These are phyloP conservation scores for Drosophila fulvimacula DNA, from an alignment of 2,888 invertebrate genomes.

Conservation along the genomic window DNA sequence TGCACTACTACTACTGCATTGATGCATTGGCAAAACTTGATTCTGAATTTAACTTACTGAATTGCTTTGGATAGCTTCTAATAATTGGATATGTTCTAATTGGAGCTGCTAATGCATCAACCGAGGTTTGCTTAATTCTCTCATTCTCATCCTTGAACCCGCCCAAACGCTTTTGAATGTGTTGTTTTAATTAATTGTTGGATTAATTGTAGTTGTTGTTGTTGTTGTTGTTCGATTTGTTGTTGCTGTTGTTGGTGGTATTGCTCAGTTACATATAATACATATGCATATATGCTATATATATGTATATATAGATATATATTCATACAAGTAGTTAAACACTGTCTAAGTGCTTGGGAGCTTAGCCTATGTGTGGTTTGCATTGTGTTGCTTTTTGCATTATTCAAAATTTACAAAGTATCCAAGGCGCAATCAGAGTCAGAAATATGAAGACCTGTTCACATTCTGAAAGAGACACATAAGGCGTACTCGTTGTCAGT, in stretches of 20 bases:
- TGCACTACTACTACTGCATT: background rate
- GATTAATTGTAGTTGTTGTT: slow-evolving; percentile 44
- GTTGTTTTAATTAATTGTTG: slow-evolving; percentile 39
- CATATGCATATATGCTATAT: slow-evolving; percentile 25
- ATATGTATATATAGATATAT: slow-evolving; percentile 19
- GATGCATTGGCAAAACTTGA: background rate
- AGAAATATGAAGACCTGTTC: slow-evolving; percentile 83
- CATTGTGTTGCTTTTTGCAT: slow-evolving; percentile 34
- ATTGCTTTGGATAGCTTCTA: background rate
- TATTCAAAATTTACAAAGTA: slow-evolving; percentile 61
- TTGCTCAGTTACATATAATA: slow-evolving; percentile 56
- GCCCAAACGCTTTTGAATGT: slow-evolving; percentile 40
- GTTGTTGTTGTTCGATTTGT: slow-evolving; percentile 40
- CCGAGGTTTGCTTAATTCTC: background rate
- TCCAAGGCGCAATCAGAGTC: slow-evolving; percentile 84
- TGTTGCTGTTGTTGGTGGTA: slow-evolving; percentile 64
- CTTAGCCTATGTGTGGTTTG: slow-evolving; percentile 59
- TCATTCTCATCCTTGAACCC: slow-evolving; percentile 7
- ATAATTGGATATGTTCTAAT: slow-evolving; percentile 1
- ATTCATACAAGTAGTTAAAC: slow-evolving; percentile 37
- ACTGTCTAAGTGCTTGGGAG: slow-evolving; percentile 47
- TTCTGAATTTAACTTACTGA: background rate
- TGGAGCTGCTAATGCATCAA: background rate
- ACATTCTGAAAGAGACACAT: slow-evolving; percentile 84
- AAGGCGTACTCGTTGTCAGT: slow-evolving; percentile 83